phyloP scores from a whole-genome alignment of 2,113 vertebrate genomes.

The Spea bombifrons region DNA sequence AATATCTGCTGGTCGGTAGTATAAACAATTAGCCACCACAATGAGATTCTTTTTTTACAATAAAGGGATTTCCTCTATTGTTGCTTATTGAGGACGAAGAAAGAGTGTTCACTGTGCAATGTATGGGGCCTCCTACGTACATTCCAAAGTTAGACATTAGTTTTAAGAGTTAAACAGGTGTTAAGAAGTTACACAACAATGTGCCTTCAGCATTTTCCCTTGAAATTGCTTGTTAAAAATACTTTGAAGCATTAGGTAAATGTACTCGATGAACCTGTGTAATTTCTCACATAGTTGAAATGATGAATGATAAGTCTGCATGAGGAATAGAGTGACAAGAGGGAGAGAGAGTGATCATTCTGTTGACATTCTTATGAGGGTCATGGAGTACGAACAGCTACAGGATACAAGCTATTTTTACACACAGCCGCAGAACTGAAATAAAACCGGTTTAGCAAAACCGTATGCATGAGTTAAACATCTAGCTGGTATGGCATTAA shows the following conservation, averaged over 20 bases:
- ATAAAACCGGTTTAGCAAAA: not conserved
- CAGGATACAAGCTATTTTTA: conserved; percentile 32
- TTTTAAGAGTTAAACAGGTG: too few relatives aligned
- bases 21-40: not conserved
- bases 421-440: not conserved
- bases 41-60: not conserved
- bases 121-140: too few relatives aligned
- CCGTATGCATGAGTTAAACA: not conserved
- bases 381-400: conserved; percentile 16
- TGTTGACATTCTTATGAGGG: conserved; percentile 30
- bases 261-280: conserved; percentile 3
- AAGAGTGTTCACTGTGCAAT: not conserved
- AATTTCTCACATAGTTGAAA: conserved; percentile 9
- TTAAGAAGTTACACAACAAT: too few relatives aligned
- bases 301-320: conserved; percentile 7
- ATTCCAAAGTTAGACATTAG: too few relatives aligned
- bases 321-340: conserved; percentile 4
- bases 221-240: not conserved
- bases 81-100: not conserved
- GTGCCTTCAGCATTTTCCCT: conserved; percentile 5
- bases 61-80: too few relatives aligned
- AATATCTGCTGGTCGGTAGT: not conserved
- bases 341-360: not conserved
- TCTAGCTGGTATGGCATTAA: too few relatives aligned
- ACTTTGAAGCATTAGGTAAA: not conserved